Evolutionary conservation across 2,888 invertebrate genomes (phyloP), one percentile per base, ranked within the genome.

Genomic region (Ceramica pisi): DNA sequence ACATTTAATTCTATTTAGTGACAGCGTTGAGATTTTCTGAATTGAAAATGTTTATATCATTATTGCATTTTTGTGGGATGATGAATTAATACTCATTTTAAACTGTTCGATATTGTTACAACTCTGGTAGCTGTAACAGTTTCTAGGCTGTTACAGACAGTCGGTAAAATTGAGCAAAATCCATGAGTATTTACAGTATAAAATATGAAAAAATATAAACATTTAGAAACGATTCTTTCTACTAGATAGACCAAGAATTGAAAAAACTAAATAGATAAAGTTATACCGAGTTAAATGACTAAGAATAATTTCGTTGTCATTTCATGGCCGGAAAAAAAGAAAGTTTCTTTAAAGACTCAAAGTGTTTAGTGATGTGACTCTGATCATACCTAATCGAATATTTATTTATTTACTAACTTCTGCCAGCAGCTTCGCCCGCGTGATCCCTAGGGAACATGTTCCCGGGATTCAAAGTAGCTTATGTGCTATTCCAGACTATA

Each of bases 321-420:
- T 21, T 31, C 38, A 23, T 48, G 10, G 16, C 26, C 16, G 56
- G n/a, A n/a, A 68, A 57, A 41, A 51, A 55, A 60, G 48, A 51
- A 51, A 74, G 14, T 41, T 60, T 44, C 23, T 67, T 61, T 50
- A 61, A 56, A 44, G 48, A 73, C 21, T 50, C 44, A 53, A 62
- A 60, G 31, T 50, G 68, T 78, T 60, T 74, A 60, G 74, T 77
- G 63, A 67, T 44, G 50, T 64, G 78, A 73, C 79, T 67, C 55
- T 77, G 78, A 63, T 77, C 59, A 56, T 59, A 38, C 14, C 38
- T 57, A 56, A 78, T 56, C 60, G 68, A 74, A 78, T 77, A 74
- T 75, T 61, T 61, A 78, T n/a, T n/a, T n/a, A n/a, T n/a, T n/a
- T n/a, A n/a, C n/a, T n/a, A n/a, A n/a, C n/a, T n/a, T n/a, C n/a